These are phyloP conservation scores for Sipha maydis DNA, from an alignment of 2,888 invertebrate genomes.

Conservation along the genomic window DNA sequence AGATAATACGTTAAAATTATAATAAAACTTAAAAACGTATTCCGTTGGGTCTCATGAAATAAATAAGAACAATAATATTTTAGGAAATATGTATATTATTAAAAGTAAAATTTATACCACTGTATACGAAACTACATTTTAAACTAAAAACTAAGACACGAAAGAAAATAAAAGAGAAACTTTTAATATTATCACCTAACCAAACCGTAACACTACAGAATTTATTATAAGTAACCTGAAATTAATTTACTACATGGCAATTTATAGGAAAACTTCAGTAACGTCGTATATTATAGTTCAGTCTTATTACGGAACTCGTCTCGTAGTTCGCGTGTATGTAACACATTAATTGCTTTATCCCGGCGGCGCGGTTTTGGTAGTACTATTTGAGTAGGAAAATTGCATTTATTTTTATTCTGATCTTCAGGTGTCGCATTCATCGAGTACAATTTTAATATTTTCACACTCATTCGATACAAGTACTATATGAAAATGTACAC, in stretches of 20 bases:
- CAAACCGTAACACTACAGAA: not conserved
- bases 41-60: too few species aligned
- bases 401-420: too few species aligned
- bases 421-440: too few species aligned
- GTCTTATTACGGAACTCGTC: not conserved
- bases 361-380: not conserved
- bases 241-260: not conserved
- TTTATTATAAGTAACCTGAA: not conserved
- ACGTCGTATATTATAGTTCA: not conserved
- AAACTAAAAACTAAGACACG: not conserved
- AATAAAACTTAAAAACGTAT: not conserved
- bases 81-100: not conserved
- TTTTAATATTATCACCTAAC: not conserved
- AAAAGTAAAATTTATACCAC: not conserved
- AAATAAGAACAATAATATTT: not conserved
- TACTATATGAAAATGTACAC: too few species aligned
- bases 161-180: not conserved
- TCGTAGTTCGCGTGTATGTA: not conserved
- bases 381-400: not conserved
- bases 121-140: not conserved
- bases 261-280: not conserved
- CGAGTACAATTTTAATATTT: too few species aligned
- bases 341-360: not conserved
- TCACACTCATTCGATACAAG: too few species aligned
- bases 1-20: not conserved